Evolutionary conservation across 1,140 invertebrate species (phyloP), one percentile per base, ranked within the genome.

Genomic region (Aphidius ervi): DNA sequence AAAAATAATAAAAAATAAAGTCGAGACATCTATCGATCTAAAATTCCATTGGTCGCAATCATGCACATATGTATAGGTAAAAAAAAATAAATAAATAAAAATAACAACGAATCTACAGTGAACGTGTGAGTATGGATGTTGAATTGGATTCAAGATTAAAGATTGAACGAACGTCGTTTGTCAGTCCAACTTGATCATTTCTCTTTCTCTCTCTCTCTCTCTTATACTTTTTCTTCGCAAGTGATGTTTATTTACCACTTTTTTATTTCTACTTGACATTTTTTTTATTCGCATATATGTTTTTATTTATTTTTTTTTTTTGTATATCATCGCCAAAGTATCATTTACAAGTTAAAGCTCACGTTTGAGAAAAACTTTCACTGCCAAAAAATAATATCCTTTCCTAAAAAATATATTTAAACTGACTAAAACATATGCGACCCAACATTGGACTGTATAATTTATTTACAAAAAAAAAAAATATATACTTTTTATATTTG

Each of bases 101-200:
- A 49, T 49, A 10, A 16, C 47, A 62, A 31, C 23, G 23, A 31
- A 31, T 31, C 23, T 31, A 31, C 23, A 31, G 23, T 31, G 23
- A 31, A 31, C 23, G 23, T 31, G 23, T 31, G 23, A 31, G 23
- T 57, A 52, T 39, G 46, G 40, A 48, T 20, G 10, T 39, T 46
- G 55, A 62, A 62, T 58, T 62, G 62, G 56, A 63, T 63, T 48
- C 53, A 37, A 63, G 62, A 63, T 63, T 58, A 46, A 63, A 63
- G 62, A 63, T 63, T 59, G 62, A 63, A 58, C 62, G 53, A 16
- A 52, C 54, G 58, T 59, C 62, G 62, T 63, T 63, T 63, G 62
- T 63, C 58, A 63, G 62, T 63, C 58, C 48, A 50, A 50, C 37
- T 58, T 52, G 57, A 56, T 57, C 56, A 56, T 63, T 49, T 40